Conservation (phyloP, 2,797 vertebrate genomes). For the Scolopax bukidnonensis region DNA sequence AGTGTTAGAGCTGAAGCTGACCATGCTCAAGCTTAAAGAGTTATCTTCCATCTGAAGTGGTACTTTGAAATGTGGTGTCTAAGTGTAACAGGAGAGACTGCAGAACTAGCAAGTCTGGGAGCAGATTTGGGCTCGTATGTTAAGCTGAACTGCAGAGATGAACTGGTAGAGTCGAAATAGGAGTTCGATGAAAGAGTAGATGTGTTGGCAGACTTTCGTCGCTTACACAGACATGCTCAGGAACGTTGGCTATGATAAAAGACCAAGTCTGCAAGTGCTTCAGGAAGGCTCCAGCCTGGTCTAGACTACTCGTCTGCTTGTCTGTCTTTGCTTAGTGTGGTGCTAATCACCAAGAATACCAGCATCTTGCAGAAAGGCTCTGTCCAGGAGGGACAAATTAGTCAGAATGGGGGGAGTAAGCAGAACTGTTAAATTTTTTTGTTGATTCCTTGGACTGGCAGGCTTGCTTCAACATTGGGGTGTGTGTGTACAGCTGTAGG, state of each 20-base stretch:
- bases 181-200: not conserved
- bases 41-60: not conserved
- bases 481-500: fast-evolving
- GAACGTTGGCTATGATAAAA: not conserved
- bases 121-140: not conserved
- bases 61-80: not conserved
- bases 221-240: not conserved
- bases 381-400: not conserved
- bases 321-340: not conserved
- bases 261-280: not conserved
- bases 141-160: not conserved
- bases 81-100: not conserved
- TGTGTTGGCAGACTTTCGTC: not conserved
- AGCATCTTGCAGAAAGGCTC: not conserved
- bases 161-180: not conserved
- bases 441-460: not conserved
- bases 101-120: not conserved
- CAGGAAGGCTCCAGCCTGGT: not conserved
- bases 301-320: fast-evolving
- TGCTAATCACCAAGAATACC: not conserved
- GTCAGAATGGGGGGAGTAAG: not conserved
- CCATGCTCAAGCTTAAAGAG: not conserved
- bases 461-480: not conserved
- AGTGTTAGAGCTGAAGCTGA: not conserved
- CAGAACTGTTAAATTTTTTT: not conserved